A percentile compares a stretch with the other conserved stretches of the same genome.
phyloP scores from a whole-genome alignment of 2,113 vertebrate species.

The Hydrolagus affinis region DNA sequence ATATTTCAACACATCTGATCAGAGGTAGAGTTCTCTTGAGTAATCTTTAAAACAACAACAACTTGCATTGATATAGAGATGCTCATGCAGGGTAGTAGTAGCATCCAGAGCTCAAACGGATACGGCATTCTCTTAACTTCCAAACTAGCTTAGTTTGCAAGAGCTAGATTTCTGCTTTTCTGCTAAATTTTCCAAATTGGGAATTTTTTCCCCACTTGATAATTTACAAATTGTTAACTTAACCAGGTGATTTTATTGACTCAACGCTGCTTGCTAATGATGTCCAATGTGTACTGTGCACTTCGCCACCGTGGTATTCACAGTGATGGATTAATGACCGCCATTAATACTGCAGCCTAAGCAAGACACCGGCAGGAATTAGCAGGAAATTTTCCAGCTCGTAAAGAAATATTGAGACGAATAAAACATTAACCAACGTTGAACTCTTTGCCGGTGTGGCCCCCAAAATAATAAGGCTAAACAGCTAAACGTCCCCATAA shows the following conservation, averaged over 20 bases:
- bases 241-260: not conserved
- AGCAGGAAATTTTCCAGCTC: not conserved
- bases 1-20: too few relatives aligned
- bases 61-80: too few relatives aligned
- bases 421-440: not conserved
- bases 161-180: too few relatives aligned
- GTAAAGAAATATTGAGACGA: not conserved
- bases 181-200: too few relatives aligned
- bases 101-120: too few relatives aligned
- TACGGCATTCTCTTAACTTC: too few relatives aligned
- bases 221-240: not conserved
- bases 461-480: not conserved
- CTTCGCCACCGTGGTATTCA: constrained; percentile 6
- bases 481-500: not conserved
- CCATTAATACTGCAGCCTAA: not conserved
- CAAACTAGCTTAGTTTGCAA: too few relatives aligned
- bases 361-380: not conserved
- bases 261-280: not conserved
- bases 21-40: too few relatives aligned
- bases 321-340: not conserved
- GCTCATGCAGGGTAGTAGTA: too few relatives aligned
- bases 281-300: not conserved
- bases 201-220: too few relatives aligned
- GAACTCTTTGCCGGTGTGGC: not conserved
- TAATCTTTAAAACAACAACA: too few relatives aligned